phyloP scores from a whole-genome alignment of 1,140 invertebrate genomes.

The Venturia canescens region DNA sequence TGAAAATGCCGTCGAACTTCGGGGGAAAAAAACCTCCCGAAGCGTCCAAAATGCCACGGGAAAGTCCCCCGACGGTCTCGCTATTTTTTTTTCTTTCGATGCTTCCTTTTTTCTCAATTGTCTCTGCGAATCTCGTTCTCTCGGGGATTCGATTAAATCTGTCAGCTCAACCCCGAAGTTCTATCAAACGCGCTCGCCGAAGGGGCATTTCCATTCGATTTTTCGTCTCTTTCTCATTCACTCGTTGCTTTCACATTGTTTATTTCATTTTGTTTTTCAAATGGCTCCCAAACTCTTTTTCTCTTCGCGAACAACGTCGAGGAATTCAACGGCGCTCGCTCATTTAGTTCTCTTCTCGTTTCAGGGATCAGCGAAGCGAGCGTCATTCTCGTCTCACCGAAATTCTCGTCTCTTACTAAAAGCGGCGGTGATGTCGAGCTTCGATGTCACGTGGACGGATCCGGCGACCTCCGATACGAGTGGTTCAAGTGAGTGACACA shows the following conservation, averaged over 20 bases:
- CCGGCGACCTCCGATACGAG: conserved; percentile 83
- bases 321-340: conserved; percentile 28
- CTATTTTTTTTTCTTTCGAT: conserved; percentile 7
- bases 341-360: conserved; percentile 62
- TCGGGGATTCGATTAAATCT: conserved; percentile 58
- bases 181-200: conserved; percentile 17
- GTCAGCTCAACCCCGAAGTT: conserved; percentile 27
- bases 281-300: background rate
- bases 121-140: conserved; percentile 22
- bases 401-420: conserved; percentile 76
- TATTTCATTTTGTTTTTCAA: conserved; percentile 8
- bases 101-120: conserved; percentile 28
- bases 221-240: background rate
- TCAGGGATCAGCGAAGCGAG: conserved; percentile 84
- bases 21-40: background rate
- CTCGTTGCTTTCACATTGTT: background rate
- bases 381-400: conserved; percentile 82
- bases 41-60: background rate
- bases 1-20: background rate
- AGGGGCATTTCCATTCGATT: background rate
- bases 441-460: conserved; percentile 86
- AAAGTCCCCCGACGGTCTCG: conserved; percentile 23
- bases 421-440: conserved; percentile 82
- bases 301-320: background rate
- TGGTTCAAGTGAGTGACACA: conserved; percentile 82